phyloP scores from a whole-genome alignment of 2,113 vertebrate species.

The Anguilla japonica region DNA sequence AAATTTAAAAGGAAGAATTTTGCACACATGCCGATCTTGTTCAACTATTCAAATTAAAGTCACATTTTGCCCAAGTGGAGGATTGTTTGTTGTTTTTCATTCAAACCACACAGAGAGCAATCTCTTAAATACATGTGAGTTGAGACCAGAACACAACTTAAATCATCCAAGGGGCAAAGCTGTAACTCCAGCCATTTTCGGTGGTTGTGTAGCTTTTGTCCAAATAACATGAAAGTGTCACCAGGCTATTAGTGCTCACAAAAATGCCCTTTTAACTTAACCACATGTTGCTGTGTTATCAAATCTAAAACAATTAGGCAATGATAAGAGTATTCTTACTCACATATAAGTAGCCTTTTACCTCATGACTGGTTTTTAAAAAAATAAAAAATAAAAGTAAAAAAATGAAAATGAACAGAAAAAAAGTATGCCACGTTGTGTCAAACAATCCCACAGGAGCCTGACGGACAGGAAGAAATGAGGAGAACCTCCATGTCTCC shows the following conservation, averaged over 20 bases:
- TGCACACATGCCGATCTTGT: background rate
- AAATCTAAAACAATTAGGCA: background rate
- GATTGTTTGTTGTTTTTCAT: background rate
- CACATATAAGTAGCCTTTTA: conserved; percentile 37
- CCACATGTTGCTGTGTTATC: background rate
- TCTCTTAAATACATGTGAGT: background rate
- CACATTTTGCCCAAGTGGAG: too few relatives aligned
- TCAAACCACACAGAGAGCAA: background rate
- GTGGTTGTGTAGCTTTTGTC: background rate
- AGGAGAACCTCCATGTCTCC: conserved; percentile 33
- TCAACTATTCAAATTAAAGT: too few relatives aligned
- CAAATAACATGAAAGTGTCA: background rate
- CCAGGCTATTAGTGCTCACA: background rate
- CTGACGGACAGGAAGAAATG: conserved; percentile 31
- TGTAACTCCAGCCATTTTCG: background rate
- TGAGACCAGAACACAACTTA: background rate
- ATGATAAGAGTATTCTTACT: conserved; percentile 42
- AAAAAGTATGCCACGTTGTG: conserved; percentile 9
- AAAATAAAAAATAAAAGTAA: background rate
- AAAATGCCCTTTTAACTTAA: background rate
- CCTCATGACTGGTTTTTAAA: background rate
- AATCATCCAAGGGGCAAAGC: background rate
- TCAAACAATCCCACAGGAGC: conserved; percentile 49
- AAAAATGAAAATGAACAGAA: background rate
- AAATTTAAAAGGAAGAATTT: background rate